Conservation (phyloP, 92 coral and sea anemone species). For the Bergia sp. region DNA sequence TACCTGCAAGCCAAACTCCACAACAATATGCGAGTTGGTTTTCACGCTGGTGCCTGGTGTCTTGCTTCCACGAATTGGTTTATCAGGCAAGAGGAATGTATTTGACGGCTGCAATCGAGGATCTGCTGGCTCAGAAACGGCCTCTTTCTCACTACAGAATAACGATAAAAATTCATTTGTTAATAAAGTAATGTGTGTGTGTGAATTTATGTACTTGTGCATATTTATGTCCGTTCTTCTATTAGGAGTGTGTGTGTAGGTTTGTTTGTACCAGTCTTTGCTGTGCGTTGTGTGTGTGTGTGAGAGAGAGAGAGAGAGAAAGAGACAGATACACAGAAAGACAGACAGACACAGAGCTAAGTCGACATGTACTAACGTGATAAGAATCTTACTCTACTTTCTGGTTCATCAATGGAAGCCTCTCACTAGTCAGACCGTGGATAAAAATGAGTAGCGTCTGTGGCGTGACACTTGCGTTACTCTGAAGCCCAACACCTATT, state of each 20-base stretch:
- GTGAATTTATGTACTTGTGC: no score
- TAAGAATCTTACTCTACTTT: constrained; percentile 42
- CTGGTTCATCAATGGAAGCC: constrained; percentile 69
- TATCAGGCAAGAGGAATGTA: constrained; percentile 66
- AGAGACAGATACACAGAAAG: no score
- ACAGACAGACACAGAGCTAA: not conserved
- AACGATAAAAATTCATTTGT: not conserved
- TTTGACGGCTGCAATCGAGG: constrained; percentile 54
- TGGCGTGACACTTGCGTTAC: constrained; percentile 70
- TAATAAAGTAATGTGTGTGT: not conserved
- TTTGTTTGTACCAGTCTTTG: no score
- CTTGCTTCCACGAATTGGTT: constrained; percentile 83
- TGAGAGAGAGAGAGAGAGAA: not conserved
- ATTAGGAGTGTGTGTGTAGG: no score
- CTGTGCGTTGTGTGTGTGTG: not conserved
- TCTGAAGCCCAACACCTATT: constrained; percentile 84
- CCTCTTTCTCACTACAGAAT: constrained; percentile 52
- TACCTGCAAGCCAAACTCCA: constrained; percentile 95
- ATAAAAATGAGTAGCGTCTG: constrained; percentile 80
- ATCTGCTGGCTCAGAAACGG: constrained; percentile 45
- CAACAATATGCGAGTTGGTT: constrained; percentile 87
- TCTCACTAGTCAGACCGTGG: constrained; percentile 80
- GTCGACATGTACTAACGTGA: not conserved
- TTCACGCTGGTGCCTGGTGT: constrained; percentile 73
- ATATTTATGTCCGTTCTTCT: no score